Conservation (phyloP, 2,888 invertebrate species). For the Gryllus longicercus region DNA sequence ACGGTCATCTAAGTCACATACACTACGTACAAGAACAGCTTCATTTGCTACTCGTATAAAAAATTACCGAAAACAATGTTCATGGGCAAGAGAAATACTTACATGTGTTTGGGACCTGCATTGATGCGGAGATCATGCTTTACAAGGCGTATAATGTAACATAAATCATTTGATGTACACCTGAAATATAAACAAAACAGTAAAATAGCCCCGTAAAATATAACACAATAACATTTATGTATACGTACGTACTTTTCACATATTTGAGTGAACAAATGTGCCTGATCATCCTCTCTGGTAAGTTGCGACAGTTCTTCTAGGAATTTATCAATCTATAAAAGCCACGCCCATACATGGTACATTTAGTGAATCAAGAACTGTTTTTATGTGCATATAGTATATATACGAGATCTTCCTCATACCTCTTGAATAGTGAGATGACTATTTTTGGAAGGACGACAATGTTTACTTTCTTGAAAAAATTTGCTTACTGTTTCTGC, state of each 20-base stretch:
- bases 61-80: constrained; percentile 19
- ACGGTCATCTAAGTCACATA: too few species aligned
- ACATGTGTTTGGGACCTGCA: constrained; percentile 87
- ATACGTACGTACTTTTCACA: constrained; percentile 51
- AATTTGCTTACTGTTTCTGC: constrained; percentile 79
- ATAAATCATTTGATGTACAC: constrained; percentile 79
- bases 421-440: constrained; percentile 66
- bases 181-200: constrained; percentile 45
- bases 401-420: not conserved
- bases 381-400: not conserved
- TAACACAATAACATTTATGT: too few species aligned
- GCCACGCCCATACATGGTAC: not conserved
- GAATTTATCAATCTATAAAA: constrained; percentile 62
- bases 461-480: constrained; percentile 62
- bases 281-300: constrained; percentile 86
- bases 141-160: constrained; percentile 79
- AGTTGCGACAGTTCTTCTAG: constrained; percentile 68
- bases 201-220: not conserved
- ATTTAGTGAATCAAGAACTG: not conserved
- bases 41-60: not conserved
- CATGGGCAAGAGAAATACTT: constrained; percentile 40
- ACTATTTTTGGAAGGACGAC: constrained; percentile 64
- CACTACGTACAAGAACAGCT: too few species aligned
- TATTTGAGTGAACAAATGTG: constrained; percentile 68
- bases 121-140: constrained; percentile 91